Base-by-base conservation (phyloP, 2,888 invertebrate species). In the Nephrotoma flavescens region DNA sequence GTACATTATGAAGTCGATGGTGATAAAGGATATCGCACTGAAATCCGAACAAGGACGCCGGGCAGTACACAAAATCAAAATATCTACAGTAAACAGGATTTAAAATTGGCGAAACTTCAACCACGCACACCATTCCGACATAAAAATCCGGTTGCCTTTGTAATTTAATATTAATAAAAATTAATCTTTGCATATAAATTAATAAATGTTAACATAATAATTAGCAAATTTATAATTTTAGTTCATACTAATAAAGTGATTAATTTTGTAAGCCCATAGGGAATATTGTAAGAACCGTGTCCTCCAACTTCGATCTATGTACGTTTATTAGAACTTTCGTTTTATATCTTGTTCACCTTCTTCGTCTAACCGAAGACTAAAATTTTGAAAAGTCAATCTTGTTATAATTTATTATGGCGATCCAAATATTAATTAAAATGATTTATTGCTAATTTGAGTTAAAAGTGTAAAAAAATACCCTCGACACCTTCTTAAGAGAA, bases 1-100 rank as follows among this genome's bases (percentile, higher is more conserved):
- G 90, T 91, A 0, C 89, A 90, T 88, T 90, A 90, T 87, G 90
- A 90, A 88, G 90, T 90, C 9, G 88, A 89, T 86, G 90, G 89
- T 0, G 88, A 89, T 83, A 89, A 88, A 86, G 90, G 90, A 7
- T 90, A 90, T 87, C 89, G 89, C 86, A 90, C 90, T 86, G 89
- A 89, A 9, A 89, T 91, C 19, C 89, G 89, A 88, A 91, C 89
- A 31, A 89, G 89, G 44, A 90, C 89, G 47, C 88, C 90, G 86
- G 90, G 89, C 88, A 85, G 85, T 45, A 85, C 15, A 42, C 85
- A 85, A 85, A 44, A 44, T 42, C 85, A 85, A 31, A 85, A 85
- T 85, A 85, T 85, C 2, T 85, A 85, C 11, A 85, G 85, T 85
- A 44, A 44, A 44, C 44, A 42, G 42, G 42, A 84, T 42, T 42